Conservation (phyloP, 2,797 vertebrate species). For the Uromys caudimaculatus region DNA sequence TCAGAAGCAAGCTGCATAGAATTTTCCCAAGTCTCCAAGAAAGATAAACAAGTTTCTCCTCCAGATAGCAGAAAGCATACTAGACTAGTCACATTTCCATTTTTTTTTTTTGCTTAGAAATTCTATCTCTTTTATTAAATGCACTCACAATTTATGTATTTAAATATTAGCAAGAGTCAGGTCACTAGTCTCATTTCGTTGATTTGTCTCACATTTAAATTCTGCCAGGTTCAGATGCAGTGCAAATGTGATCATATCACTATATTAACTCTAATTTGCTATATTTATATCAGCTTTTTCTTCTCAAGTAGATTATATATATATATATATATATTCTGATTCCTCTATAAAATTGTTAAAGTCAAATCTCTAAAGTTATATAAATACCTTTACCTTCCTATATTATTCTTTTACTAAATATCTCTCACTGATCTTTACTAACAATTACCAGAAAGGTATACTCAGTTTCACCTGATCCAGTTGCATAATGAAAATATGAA, state of each 20-base stretch:
- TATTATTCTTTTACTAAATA: background rate
- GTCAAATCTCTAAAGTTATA: background rate
- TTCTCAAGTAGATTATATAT: background rate
- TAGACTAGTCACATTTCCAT: background rate
- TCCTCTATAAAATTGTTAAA: background rate
- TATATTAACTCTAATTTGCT: background rate
- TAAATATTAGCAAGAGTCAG: background rate
- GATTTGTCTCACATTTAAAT: constrained; percentile 36
- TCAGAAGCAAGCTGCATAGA: background rate
- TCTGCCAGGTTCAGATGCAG: background rate
- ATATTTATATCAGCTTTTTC: background rate
- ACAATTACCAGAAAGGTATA: background rate
- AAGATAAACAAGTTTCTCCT: background rate
- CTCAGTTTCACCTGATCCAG: background rate
- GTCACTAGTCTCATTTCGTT: background rate
- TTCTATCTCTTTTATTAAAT: background rate
- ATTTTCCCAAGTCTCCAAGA: background rate
- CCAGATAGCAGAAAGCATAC: background rate
- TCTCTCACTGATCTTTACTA: background rate
- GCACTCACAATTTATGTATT: background rate
- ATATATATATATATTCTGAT: too few relatives aligned
- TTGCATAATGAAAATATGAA: background rate
- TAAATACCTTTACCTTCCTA: background rate
- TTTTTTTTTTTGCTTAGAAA: background rate
- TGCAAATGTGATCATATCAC: background rate